Conservation (phyloP, 1,140 invertebrate genomes). For the Lysiphlebus fabarum region DNA sequence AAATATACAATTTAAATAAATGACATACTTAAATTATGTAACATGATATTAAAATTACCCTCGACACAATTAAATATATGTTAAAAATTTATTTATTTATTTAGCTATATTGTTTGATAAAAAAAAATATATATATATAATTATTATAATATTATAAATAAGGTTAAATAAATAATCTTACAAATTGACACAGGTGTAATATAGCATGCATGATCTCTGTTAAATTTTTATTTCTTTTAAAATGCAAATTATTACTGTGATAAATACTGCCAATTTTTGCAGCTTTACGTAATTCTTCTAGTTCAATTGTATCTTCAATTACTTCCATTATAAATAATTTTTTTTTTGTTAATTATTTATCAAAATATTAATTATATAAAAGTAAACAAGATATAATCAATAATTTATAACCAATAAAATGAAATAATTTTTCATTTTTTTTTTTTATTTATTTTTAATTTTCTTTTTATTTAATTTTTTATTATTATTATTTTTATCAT, state of each 20-base stretch:
- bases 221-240: conserved; percentile 10
- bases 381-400: too few relatives aligned
- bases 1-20: conserved; percentile 5
- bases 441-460: too few relatives aligned
- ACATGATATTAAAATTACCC: conserved; percentile 7
- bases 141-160: conserved; percentile 4
- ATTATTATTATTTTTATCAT: too few relatives aligned
- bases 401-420: too few relatives aligned
- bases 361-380: too few relatives aligned
- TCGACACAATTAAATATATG: conserved; percentile 2
- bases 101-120: neutral
- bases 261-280: conserved; percentile 3
- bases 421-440: too few relatives aligned
- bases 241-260: conserved; percentile 1
- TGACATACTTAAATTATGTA: conserved; percentile 24
- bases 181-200: conserved; percentile 18
- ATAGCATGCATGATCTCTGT: conserved; percentile 4
- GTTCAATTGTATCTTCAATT: neutral
- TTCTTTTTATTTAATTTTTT: too few relatives aligned
- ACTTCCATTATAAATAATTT: too few relatives aligned
- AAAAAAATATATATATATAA: neutral
- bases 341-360: too few relatives aligned
- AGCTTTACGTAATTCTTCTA: conserved; percentile 5
- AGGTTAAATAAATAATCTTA: conserved; percentile 20
- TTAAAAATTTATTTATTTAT: neutral